Base-by-base conservation (phyloP, 2,113 vertebrate genomes). In the Pedionomus torquatus region DNA sequence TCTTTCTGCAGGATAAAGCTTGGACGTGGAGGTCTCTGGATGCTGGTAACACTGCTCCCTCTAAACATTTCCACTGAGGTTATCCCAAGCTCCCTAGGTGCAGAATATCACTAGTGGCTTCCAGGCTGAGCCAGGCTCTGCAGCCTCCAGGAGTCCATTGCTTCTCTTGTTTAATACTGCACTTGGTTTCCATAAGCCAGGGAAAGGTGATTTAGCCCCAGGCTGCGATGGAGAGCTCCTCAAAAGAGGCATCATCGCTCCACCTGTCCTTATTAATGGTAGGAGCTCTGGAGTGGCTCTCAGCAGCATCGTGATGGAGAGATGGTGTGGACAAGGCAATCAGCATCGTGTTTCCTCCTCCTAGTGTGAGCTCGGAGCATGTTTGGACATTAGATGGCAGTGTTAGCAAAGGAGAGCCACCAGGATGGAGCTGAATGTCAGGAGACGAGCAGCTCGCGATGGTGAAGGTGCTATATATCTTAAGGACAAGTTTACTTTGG, bases 321-420 rank as follows among this genome's bases (percentile, higher is more conserved):
- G 21, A 4, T 23, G 25, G 3, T 5, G 51, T 2, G 2, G n/a
- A 12, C 39, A 17, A 60, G 44, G 9, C 37, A 5, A 25, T 10
- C 10, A 0, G 63, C 33, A 3, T 4, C 4, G 7, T 0, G 18
- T 33, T 51, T 39, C 21, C 46, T 11, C 2, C 49, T 55, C 3
- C 17, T 3, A 7, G 18, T 0, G n/a, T 25, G 46, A 7, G 44
- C 52, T 41, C 4, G 0, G 57, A 3, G 48, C 0, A 11, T 5
- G 30, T 23, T 19, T 11, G 80, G 77, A 64, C 97, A 41, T 94
- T 51, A 57, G 97, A 46, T 89, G 95, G 90, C 94, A 82, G 80
- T 65, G 18, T 89, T 16, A 4, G 77, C 91, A 24, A 49, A 33
- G 90, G 16, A 2, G 23, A 89, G 28, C 24, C 31, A 0, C 8